A percentile compares a stretch with the other conserved stretches of the same genome.
Evolutionary conservation across 2,888 invertebrate genomes (phyloP).

Genomic region (Neria commutata): DNA sequence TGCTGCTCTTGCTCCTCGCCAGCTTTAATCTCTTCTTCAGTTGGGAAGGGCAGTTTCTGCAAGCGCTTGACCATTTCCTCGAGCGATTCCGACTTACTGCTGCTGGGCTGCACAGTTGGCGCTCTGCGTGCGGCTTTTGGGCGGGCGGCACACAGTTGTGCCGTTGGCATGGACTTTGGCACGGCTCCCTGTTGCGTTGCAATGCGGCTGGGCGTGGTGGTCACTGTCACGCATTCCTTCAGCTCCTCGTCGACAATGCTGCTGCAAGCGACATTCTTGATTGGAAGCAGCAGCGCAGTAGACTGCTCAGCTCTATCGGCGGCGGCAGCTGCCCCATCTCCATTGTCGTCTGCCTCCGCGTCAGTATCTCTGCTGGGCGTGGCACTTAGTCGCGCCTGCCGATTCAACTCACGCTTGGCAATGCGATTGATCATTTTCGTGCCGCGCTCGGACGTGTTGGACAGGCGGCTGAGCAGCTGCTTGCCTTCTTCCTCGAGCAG

Average conservation of each 20-base stretch:
- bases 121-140: slow-evolving; percentile 34
- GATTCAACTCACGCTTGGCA: slow-evolving; percentile 47
- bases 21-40: neutral
- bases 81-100: slow-evolving; percentile 34
- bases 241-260: slow-evolving; percentile 45
- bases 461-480: slow-evolving; percentile 66
- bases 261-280: slow-evolving; percentile 44
- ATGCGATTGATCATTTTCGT: slow-evolving; percentile 54
- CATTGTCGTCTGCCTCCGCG: slow-evolving; percentile 32
- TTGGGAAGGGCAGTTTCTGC: slow-evolving; percentile 49
- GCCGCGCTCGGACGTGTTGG: slow-evolving; percentile 53
- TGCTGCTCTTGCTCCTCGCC: neutral
- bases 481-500: slow-evolving; percentile 82
- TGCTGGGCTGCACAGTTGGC: slow-evolving; percentile 32
- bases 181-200: slow-evolving; percentile 40
- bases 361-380: slow-evolving; percentile 34
- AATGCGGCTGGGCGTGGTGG: slow-evolving; percentile 50
- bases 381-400: slow-evolving; percentile 34
- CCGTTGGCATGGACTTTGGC: slow-evolving; percentile 40
- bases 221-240: slow-evolving; percentile 46
- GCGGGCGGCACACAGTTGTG: slow-evolving; percentile 46
- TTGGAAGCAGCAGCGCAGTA: slow-evolving; percentile 33
- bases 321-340: slow-evolving; percentile 30
- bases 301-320: slow-evolving; percentile 26
- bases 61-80: slow-evolving; percentile 56